Percentiles rank a stretch among this genome's conserved stretches.
Evolutionary conservation across 2,113 vertebrate genomes (phyloP).

Genomic region (Mobula hypostoma): DNA sequence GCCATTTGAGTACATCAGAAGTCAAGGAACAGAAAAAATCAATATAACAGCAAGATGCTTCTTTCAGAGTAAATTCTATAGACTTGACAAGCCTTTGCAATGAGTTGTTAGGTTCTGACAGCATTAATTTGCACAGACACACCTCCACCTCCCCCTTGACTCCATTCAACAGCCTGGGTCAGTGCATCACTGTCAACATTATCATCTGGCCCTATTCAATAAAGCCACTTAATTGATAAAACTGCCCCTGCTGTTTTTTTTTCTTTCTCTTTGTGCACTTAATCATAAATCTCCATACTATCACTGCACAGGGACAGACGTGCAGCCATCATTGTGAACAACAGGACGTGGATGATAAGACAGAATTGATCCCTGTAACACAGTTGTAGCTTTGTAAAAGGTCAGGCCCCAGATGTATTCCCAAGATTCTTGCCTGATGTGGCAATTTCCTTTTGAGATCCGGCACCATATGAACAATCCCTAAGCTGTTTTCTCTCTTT

Average conservation of each 20-base stretch:
- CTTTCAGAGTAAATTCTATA: slow-evolving; percentile 31
- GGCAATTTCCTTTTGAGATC: slow-evolving; percentile 17
- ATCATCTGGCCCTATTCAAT: slow-evolving; percentile 46
- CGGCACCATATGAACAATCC: neutral
- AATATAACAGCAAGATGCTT: slow-evolving; percentile 47
- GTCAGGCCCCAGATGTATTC: slow-evolving; percentile 36
- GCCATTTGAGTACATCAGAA: slow-evolving; percentile 42
- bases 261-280: slow-evolving; percentile 39
- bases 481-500: slow-evolving; percentile 22
- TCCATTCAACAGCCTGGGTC: slow-evolving; percentile 45
- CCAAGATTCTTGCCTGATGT: slow-evolving; percentile 36
- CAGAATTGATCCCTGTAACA: slow-evolving; percentile 38
- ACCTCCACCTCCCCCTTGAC: slow-evolving; percentile 21
- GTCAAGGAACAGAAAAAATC: slow-evolving; percentile 48
- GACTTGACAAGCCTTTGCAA: slow-evolving; percentile 33
- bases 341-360: slow-evolving; percentile 35
- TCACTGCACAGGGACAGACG: slow-evolving; percentile 37
- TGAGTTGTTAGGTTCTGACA: slow-evolving; percentile 39
- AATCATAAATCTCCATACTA: slow-evolving; percentile 38
- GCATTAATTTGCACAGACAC: slow-evolving; percentile 44
- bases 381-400: slow-evolving; percentile 36
- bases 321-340: slow-evolving; percentile 37
- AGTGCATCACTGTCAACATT: slow-evolving; percentile 43
- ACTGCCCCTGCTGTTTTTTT: slow-evolving; percentile 34
- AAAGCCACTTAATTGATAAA: slow-evolving; percentile 42